phyloP scores from a whole-genome alignment of 1,140 invertebrate species.

The Ceratosolen fusciceps region DNA sequence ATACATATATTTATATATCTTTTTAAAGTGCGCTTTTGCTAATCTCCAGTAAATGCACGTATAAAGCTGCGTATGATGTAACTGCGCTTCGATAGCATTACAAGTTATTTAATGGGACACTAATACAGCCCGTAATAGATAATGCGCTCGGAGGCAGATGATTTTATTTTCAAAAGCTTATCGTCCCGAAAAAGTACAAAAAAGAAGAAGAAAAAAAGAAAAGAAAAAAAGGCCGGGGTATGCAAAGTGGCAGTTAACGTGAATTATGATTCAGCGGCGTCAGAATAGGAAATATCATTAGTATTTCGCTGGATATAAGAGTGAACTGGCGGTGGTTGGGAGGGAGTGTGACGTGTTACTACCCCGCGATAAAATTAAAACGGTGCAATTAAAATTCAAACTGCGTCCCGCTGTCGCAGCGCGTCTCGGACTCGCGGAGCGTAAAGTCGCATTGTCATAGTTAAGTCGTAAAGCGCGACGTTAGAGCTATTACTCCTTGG shows the following conservation, averaged over 20 bases:
- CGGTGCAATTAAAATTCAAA: slow-evolving; percentile 52
- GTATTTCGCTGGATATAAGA: slow-evolving; percentile 34
- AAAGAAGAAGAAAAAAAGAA: background rate
- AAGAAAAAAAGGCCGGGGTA: slow-evolving; percentile 5
- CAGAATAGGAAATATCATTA: slow-evolving; percentile 43
- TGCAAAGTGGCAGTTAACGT: slow-evolving; percentile 17
- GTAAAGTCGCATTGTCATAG: slow-evolving; percentile 42
- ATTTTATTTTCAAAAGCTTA: background rate
- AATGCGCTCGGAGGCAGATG: too few species aligned
- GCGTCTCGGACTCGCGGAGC: background rate
- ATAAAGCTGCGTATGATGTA: too few species aligned
- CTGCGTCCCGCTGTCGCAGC: slow-evolving; percentile 3
- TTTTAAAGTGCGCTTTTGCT: too few species aligned
- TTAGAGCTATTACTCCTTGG: slow-evolving; percentile 45
- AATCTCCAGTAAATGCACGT: too few species aligned
- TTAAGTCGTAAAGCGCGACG: slow-evolving; percentile 49
- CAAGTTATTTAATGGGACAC: too few species aligned
- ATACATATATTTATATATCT: too few species aligned
- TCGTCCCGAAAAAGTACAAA: too few species aligned
- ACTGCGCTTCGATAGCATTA: too few species aligned
- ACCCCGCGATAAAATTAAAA: slow-evolving; percentile 47
- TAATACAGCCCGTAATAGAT: too few species aligned
- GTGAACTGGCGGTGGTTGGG: background rate
- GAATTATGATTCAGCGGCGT: slow-evolving; percentile 33
- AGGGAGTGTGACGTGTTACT: slow-evolving; percentile 29